Conservation (phyloP, 1,140 invertebrate species). For the Rhagoletis zephyria region DNA sequence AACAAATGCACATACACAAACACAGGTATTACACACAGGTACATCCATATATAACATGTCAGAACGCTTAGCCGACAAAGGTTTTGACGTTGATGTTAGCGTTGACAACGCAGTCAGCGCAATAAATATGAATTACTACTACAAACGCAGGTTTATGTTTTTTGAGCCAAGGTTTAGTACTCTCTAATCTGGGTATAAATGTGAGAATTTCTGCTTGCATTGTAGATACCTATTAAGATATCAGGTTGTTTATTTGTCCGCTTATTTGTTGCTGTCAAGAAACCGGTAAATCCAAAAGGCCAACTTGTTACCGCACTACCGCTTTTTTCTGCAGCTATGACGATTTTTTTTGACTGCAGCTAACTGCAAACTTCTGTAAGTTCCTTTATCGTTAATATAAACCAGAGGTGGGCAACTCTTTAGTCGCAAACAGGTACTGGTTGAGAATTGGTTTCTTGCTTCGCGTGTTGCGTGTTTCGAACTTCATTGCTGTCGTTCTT, state of each 20-base stretch:
- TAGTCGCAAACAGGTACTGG: not conserved
- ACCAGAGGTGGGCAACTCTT: too few species aligned
- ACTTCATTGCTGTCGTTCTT: too few species aligned
- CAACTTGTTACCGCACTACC: conserved; percentile 1
- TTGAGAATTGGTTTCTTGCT: not conserved
- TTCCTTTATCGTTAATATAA: too few species aligned
- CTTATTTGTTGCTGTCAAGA: not conserved
- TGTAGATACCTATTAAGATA: not conserved
- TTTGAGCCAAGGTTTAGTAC: not conserved
- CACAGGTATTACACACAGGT: too few species aligned
- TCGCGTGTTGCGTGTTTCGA: too few species aligned
- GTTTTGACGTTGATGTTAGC: not conserved
- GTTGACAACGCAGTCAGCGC: not conserved
- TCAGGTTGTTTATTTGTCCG: not conserved
- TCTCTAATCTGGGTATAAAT: too few species aligned
- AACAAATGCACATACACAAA: not conserved
- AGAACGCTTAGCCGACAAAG: not conserved
- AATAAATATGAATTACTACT: not conserved
- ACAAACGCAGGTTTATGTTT: not conserved
- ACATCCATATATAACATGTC: not conserved
- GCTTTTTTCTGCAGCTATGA: not conserved
- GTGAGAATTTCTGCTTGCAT: not conserved
- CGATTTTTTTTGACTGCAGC: not conserved
- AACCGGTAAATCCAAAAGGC: conserved; percentile 26
- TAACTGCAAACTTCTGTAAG: not conserved